These are phyloP conservation scores for Gallinago solitaria DNA, from an alignment of 2,797 vertebrate genomes.

Conservation along the genomic window DNA sequence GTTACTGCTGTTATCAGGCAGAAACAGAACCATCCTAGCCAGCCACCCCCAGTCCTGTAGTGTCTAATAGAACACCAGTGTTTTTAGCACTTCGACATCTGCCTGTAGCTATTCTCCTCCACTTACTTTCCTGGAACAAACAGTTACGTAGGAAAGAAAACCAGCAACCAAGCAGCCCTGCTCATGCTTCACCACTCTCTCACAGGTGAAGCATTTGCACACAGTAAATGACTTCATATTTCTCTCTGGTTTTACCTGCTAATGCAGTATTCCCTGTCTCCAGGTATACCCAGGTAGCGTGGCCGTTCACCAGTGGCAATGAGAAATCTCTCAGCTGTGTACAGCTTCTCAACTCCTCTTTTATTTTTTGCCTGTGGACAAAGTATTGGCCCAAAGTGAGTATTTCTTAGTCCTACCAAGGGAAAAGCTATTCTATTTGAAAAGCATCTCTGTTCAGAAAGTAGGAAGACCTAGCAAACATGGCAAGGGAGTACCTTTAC, in stretches of 20 bases:
- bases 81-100: not conserved
- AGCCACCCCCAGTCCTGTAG: not conserved
- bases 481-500: conserved; percentile 76
- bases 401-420: not conserved
- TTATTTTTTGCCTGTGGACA: conserved; percentile 79
- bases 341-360: conserved; percentile 76
- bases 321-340: conserved; percentile 82
- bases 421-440: not conserved
- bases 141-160: not conserved
- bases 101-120: not conserved
- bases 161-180: not conserved
- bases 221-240: not conserved
- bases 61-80: not conserved
- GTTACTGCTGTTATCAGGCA: not conserved
- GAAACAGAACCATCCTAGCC: not conserved
- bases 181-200: not conserved
- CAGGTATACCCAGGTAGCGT: conserved; percentile 79
- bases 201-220: not conserved
- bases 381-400: not conserved
- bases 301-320: conserved; percentile 85
- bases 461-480: not conserved
- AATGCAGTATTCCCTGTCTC: conserved; percentile 83
- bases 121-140: not conserved
- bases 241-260: conserved; percentile 77
- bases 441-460: not conserved